phyloP scores from a whole-genome alignment of 2,113 vertebrate species.

The Ameiurus melas region DNA sequence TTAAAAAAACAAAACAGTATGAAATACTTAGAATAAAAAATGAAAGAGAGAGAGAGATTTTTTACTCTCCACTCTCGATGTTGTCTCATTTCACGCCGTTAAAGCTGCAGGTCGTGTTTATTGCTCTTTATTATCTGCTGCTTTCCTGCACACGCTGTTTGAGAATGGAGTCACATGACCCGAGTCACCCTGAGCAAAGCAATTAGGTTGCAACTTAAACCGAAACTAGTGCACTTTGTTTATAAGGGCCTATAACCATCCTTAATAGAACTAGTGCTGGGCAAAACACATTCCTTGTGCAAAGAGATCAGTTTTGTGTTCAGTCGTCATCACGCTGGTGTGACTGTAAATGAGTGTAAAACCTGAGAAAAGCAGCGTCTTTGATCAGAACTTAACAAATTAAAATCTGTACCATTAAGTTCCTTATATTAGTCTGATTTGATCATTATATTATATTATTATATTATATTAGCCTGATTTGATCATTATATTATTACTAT shows the following conservation, averaged over 20 bases:
- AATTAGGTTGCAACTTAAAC: background rate
- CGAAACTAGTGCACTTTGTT: conserved; percentile 63
- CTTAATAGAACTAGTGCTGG: conserved; percentile 60
- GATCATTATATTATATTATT: no score
- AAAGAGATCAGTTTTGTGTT: background rate
- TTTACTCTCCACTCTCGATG: conserved; percentile 42
- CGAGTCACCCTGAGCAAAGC: conserved; percentile 36
- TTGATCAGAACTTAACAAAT: background rate
- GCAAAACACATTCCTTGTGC: conserved; percentile 36
- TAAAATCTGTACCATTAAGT: background rate
- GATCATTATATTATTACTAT: no score
- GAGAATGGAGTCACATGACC: conserved; percentile 66
- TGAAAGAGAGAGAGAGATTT: background rate
- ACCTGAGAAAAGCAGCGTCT: no score
- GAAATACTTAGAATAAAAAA: background rate
- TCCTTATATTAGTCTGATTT: no score
- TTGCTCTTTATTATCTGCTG: conserved; percentile 63
- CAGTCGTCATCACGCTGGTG: background rate
- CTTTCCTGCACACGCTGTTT: conserved; percentile 65
- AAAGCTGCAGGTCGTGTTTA: conserved; percentile 68
- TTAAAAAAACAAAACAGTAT: background rate
- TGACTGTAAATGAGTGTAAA: background rate
- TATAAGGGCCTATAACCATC: conserved; percentile 71
- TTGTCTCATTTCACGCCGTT: conserved; percentile 76
- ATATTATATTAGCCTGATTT: no score